A percentile compares a stretch with the other conserved stretches of the same genome.
Conservation (phyloP, 2,888 invertebrate species). For the Xestobium rufovillosum region DNA sequence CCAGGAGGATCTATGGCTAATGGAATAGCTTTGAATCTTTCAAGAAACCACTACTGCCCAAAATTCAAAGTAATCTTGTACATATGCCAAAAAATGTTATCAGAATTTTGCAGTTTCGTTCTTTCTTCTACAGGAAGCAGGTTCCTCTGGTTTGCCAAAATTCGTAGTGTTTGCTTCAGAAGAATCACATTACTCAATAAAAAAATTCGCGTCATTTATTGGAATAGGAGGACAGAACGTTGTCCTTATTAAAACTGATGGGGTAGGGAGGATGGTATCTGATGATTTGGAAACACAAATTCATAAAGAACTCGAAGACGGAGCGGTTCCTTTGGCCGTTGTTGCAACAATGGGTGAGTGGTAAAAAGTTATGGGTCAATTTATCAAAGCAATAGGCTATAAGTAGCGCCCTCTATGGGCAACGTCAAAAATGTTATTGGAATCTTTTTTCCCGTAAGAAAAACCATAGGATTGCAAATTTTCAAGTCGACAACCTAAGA, state of each 20-base stretch:
- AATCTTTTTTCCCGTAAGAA: no score
- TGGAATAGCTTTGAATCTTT: constrained; percentile 49
- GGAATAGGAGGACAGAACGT: constrained; percentile 54
- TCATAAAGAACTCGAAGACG: constrained; percentile 31
- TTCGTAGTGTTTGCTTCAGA: constrained; percentile 49
- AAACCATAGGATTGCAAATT: no score
- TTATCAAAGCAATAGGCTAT: constrained; percentile 16
- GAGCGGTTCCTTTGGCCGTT: constrained; percentile 43
- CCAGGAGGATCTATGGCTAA: constrained; percentile 54
- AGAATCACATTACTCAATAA: constrained; percentile 55
- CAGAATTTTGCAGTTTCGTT: no score
- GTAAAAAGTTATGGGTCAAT: no score
- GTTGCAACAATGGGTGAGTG: constrained; percentile 44
- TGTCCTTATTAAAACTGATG: constrained; percentile 42
- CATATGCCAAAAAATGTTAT: background rate
- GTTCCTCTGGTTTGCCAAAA: constrained; percentile 38
- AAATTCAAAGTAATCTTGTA: constrained; percentile 40
- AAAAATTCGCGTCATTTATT: constrained; percentile 50
- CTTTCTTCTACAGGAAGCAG: constrained; percentile 41
- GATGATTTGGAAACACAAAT: constrained; percentile 39
- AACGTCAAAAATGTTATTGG: no score
- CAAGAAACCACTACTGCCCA: constrained; percentile 45
- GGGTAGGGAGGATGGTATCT: constrained; percentile 40
- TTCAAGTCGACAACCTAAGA: no score
- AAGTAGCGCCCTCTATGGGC: background rate